A percentile compares a stretch with the other conserved stretches of the same genome.
These are phyloP conservation scores for Diadophis punctatus DNA, from an alignment of 2,113 vertebrate genomes.

Conservation along the genomic window DNA sequence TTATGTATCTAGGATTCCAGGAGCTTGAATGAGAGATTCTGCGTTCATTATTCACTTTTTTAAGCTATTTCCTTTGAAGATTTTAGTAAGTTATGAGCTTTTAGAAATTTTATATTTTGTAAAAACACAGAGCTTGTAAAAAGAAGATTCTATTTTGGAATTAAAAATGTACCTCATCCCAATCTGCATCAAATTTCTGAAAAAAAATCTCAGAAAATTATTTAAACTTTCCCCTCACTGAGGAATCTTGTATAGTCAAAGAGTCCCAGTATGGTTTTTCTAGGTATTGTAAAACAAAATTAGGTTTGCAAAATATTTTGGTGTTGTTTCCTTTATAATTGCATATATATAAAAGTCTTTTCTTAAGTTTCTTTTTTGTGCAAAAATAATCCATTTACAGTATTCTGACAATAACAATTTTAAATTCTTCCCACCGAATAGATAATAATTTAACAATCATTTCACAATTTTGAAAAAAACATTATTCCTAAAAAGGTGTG, in stretches of 20 bases:
- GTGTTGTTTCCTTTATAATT: neutral
- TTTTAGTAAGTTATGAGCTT: neutral
- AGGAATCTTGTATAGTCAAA: neutral
- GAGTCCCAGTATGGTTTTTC: neutral
- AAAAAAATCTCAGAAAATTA: neutral
- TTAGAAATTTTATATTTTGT: neutral
- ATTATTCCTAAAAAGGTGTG: neutral
- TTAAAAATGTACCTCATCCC: neutral
- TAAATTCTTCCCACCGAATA: neutral
- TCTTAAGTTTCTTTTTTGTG: neutral
- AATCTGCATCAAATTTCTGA: neutral
- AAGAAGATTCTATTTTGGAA: neutral
- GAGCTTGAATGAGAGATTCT: neutral
- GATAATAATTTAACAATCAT: neutral
- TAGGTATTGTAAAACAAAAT: neutral
- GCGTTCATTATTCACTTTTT: neutral
- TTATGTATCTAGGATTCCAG: neutral
- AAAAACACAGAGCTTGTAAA: neutral
- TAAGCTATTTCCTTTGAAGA: neutral
- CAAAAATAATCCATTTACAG: neutral
- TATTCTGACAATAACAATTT: neutral
- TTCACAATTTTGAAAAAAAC: neutral
- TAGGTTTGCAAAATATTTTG: neutral
- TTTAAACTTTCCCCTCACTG: accelerated
- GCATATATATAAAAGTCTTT: neutral